Conservation (phyloP, 2,797 vertebrate species). For the Syndactyla subalaris region DNA sequence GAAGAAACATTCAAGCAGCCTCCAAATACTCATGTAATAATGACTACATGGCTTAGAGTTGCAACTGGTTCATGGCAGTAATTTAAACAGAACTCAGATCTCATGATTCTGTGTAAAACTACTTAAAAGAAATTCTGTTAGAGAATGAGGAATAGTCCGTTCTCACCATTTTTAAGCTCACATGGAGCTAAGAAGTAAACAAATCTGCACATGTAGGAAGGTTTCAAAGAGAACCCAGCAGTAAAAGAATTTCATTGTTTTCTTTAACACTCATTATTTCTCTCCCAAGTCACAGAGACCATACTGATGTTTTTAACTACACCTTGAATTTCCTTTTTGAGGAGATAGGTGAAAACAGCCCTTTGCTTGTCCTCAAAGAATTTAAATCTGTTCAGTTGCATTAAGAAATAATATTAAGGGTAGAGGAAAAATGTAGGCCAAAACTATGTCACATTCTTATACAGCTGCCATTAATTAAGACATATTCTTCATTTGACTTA, state of each 20-base stretch:
- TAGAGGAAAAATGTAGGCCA: not conserved
- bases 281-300: not conserved
- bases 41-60: not conserved
- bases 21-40: not conserved
- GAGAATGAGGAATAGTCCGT: not conserved
- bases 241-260: not conserved
- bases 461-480: conserved; percentile 6
- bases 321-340: not conserved
- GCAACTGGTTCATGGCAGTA: fast-evolving
- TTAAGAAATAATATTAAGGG: not conserved
- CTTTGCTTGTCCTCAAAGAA: not conserved
- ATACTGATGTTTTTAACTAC: not conserved
- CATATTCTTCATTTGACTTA: not conserved
- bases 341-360: not conserved
- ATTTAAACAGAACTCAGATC: not conserved
- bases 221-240: not conserved
- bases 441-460: not conserved
- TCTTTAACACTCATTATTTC: not conserved
- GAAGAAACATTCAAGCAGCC: not conserved
- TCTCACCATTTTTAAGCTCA: not conserved
- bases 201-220: fast-evolving
- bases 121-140: not conserved
- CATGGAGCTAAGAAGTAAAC: not conserved
- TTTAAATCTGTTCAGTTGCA: not conserved
- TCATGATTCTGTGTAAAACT: not conserved